Percentiles rank a stretch among this genome's conserved stretches.
Conservation (phyloP, 2,797 vertebrate genomes). For the Phrynocephalus forsythii region DNA sequence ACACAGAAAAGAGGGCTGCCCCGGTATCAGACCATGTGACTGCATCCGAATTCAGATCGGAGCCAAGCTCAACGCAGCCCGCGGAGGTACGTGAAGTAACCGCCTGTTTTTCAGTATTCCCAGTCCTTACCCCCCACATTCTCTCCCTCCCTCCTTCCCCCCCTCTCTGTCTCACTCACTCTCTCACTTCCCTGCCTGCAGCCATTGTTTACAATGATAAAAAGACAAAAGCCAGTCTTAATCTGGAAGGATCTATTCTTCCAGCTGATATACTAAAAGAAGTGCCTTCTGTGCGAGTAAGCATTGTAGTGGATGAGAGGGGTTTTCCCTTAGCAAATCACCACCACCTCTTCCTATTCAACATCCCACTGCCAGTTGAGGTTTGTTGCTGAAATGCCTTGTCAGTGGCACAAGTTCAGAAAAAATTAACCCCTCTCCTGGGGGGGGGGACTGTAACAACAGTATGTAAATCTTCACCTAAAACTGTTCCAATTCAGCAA, state of each 20-base stretch:
- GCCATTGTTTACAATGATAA: not conserved
- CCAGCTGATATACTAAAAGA: not conserved
- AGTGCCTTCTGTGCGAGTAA: not conserved
- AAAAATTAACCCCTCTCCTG: conserved; percentile 56
- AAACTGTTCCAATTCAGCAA: conserved; percentile 65
- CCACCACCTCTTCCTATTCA: not conserved
- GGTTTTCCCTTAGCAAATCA: not conserved
- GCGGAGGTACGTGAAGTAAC: no score
- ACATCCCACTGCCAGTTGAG: not conserved
- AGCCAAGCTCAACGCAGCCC: no score
- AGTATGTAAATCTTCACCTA: conserved; percentile 74
- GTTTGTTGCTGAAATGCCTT: not conserved
- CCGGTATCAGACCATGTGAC: no score
- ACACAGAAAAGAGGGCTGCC: no score
- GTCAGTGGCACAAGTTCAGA: not conserved
- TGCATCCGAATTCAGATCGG: no score
- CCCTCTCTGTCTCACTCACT: no score
- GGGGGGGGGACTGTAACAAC: conserved; percentile 65
- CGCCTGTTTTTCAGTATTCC: not conserved
- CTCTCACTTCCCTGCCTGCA: not conserved
- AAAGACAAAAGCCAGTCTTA: not conserved
- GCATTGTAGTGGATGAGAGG: not conserved
- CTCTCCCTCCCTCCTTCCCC: not conserved
- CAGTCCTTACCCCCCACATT: not conserved
- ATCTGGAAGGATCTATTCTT: not conserved